Evolutionary conservation across 1,140 invertebrate genomes (phyloP).

Genomic region (Drosophila nigrodunni): DNA sequence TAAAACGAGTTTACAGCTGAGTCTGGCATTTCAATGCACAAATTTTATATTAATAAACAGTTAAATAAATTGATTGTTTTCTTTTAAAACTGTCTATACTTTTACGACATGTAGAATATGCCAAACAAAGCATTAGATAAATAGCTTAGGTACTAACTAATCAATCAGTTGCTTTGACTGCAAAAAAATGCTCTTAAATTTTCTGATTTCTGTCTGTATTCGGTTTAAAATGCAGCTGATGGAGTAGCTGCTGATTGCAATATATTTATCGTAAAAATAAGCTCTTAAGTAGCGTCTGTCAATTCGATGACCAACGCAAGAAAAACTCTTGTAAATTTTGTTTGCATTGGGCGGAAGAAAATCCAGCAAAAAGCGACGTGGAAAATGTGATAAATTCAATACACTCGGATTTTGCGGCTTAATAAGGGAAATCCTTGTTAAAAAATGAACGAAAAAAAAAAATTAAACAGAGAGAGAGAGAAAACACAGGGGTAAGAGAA

Average conservation of each 20-base stretch:
- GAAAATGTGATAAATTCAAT: constrained; percentile 45
- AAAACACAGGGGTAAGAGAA: neutral
- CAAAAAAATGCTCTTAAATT: too few species aligned
- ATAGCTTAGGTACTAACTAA: neutral
- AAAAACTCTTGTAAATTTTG: neutral
- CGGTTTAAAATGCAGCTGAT: neutral
- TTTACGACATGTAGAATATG: too few species aligned
- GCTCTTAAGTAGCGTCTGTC: constrained; percentile 4
- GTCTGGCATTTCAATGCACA: too few species aligned
- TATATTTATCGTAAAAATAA: constrained; percentile 2
- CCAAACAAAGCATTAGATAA: too few species aligned
- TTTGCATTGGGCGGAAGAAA: neutral
- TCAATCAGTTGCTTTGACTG: neutral
- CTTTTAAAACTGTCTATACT: too few species aligned
- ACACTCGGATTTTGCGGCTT: constrained; percentile 37
- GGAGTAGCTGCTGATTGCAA: neutral
- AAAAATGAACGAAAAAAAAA: constrained; percentile 6
- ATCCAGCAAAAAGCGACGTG: constrained; percentile 4
- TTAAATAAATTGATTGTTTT: too few species aligned
- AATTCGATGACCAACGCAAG: neutral
- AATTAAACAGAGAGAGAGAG: neutral
- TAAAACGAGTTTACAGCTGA: neutral
- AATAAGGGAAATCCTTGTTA: constrained; percentile 48
- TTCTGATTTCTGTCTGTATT: too few species aligned
- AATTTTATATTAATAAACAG: too few species aligned